Evolutionary conservation across 2,113 vertebrate genomes (phyloP).

Genomic region (Paramormyrops kingsleyae): DNA sequence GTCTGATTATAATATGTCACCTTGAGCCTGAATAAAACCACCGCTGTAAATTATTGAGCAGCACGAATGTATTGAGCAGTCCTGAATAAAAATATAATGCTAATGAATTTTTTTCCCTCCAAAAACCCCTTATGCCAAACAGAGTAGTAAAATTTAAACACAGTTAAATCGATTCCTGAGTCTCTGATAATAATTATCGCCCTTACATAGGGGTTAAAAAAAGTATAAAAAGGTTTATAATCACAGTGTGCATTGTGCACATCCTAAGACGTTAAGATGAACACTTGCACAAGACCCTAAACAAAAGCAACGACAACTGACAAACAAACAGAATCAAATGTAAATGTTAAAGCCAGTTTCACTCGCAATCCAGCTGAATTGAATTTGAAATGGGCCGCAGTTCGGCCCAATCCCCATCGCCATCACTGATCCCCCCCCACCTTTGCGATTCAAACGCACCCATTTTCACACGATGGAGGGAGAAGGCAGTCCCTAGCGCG

Average conservation of each 20-base stretch:
- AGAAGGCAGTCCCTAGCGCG: conserved; percentile 12
- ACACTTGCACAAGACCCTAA: conserved; percentile 14
- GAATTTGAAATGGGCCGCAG: conserved; percentile 31
- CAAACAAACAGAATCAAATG: conserved; percentile 18
- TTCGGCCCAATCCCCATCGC: conserved; percentile 14
- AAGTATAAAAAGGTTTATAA: not conserved
- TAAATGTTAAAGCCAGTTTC: conserved; percentile 20
- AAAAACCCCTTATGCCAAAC: conserved; percentile 14
- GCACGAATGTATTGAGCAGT: not conserved
- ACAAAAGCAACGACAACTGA: conserved; percentile 27
- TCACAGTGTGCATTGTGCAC: not conserved
- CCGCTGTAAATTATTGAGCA: conserved; percentile 17
- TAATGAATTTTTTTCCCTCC: conserved; percentile 8
- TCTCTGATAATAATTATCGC: not conserved
- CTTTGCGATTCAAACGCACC: conserved; percentile 35
- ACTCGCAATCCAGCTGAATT: conserved; percentile 40
- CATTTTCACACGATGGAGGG: conserved; percentile 13
- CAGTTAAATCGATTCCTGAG: conserved; percentile 36
- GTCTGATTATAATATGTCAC: conserved; percentile 24
- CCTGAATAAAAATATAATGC: conserved; percentile 21
- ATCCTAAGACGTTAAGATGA: not conserved
- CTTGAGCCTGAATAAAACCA: conserved; percentile 13
- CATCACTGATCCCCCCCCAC: conserved; percentile 27
- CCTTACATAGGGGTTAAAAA: not conserved
- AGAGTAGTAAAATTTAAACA: conserved; percentile 33